Percentiles rank a stretch among this genome's conserved stretches.
Evolutionary conservation across 1,140 invertebrate species (phyloP).

Genomic region (Teleopsis dalmanni): DNA sequence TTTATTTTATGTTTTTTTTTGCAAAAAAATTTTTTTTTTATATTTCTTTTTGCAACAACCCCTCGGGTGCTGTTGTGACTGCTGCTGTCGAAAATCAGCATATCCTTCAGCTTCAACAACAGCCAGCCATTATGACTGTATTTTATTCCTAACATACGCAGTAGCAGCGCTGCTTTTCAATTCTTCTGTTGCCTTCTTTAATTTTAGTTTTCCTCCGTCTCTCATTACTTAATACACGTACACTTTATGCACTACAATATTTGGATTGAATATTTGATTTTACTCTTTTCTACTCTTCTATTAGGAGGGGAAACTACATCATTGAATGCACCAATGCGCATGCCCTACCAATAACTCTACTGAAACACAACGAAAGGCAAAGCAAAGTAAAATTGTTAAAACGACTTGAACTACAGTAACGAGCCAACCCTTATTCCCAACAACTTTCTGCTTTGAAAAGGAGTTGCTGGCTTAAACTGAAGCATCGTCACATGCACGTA

Average conservation of each 20-base stretch:
- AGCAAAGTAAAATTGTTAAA: too few species aligned
- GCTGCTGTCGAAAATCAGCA: conserved; percentile 10
- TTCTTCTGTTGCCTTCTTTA: background rate
- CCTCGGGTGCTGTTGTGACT: background rate
- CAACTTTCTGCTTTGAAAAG: too few species aligned
- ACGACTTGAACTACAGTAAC: too few species aligned
- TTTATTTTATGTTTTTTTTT: background rate
- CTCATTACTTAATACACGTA: background rate
- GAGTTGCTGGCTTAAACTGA: background rate
- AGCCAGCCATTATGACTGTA: conserved; percentile 4
- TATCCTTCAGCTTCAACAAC: conserved; percentile 9
- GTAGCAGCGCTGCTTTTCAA: background rate
- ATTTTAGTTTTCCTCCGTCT: background rate
- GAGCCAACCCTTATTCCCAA: too few species aligned
- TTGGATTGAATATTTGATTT: too few species aligned
- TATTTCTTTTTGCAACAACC: background rate
- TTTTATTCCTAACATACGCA: background rate
- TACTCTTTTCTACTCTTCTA: conserved; percentile 3
- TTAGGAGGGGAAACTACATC: background rate
- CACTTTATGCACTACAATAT: too few species aligned
- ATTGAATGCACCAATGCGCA: conserved; percentile 6
- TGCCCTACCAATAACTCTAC: background rate
- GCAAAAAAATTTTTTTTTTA: conserved; percentile 1
- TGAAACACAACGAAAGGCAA: background rate
- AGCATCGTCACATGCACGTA: background rate